Conservation (phyloP, 2,797 vertebrate species). For the Telmatherina bonti region DNA sequence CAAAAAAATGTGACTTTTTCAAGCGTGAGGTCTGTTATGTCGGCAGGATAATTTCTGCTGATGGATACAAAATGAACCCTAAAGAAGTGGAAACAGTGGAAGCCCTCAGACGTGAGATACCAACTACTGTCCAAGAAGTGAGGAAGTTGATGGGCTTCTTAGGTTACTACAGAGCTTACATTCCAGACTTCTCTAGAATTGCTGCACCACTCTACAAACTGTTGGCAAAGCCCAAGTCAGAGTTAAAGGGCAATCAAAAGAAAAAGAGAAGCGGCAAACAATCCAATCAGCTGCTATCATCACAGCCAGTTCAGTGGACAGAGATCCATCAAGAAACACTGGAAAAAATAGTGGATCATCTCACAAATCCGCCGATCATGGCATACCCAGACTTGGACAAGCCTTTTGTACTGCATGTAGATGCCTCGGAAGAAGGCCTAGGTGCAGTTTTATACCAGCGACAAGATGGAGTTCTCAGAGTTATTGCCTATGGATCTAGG, state of each 20-base stretch:
- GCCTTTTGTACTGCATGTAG: no score
- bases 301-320: no score
- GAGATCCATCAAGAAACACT: no score
- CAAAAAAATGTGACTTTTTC: constrained; percentile 13
- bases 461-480: neutral
- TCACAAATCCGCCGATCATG: no score
- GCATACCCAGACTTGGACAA: no score
- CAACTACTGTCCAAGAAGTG: constrained; percentile 22
- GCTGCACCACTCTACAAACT: constrained; percentile 21
- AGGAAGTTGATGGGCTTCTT: constrained; percentile 32
- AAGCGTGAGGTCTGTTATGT: constrained; percentile 12
- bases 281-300: no score
- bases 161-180: constrained; percentile 19
- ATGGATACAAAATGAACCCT: constrained; percentile 34
- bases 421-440: no score
- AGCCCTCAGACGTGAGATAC: constrained; percentile 12
- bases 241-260: neutral
- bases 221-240: constrained; percentile 2
- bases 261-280: no score
- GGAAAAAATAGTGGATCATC: no score
- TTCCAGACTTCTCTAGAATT: constrained; percentile 16
- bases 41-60: neutral
- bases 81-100: constrained; percentile 14
- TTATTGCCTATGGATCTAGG: neutral
- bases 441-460: constrained; percentile 21